Evolutionary conservation across 2,797 vertebrate species (phyloP).

Genomic region (Tapera naevia): DNA sequence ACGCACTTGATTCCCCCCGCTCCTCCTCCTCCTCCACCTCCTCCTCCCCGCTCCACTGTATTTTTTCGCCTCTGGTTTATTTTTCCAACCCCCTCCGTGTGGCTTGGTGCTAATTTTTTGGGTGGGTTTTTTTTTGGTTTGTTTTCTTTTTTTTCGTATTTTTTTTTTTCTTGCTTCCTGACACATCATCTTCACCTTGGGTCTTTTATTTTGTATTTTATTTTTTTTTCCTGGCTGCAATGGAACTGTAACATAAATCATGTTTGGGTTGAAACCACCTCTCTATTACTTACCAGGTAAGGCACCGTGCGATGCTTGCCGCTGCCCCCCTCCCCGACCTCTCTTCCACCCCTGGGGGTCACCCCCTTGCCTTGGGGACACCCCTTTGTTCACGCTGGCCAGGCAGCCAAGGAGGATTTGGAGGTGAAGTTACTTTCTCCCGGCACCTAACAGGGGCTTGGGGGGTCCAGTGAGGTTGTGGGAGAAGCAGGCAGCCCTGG

Average conservation of each 20-base stretch:
- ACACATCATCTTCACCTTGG: conserved; percentile 8
- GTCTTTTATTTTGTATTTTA: conserved; percentile 24
- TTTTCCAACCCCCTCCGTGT: conserved; percentile 66
- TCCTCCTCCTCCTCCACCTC: neutral
- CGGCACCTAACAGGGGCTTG: neutral
- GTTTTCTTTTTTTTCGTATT: neutral
- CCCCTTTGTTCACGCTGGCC: neutral
- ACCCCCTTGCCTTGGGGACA: neutral
- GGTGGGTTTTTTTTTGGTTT: neutral
- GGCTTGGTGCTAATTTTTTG: conserved; percentile 14
- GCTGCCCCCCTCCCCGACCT: neutral
- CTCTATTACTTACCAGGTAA: conserved; percentile 98
- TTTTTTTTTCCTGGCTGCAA: conserved; percentile 75
- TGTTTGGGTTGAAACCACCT: conserved; percentile 98
- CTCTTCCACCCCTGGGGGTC: neutral
- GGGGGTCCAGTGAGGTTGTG: neutral
- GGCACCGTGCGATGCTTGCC: conserved; percentile 38
- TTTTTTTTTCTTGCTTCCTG: neutral
- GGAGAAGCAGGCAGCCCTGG: neutral
- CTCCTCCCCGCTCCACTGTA: conserved; percentile 10
- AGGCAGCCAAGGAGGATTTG: neutral
- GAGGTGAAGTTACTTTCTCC: conserved; percentile 36
- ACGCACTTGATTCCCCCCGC: conserved; percentile 28
- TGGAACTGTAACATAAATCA: conserved; percentile 89
- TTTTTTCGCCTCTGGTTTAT: conserved; percentile 68